These are phyloP conservation scores for Augochlorella aurata DNA, from an alignment of 2,888 invertebrate species.

Conservation along the genomic window DNA sequence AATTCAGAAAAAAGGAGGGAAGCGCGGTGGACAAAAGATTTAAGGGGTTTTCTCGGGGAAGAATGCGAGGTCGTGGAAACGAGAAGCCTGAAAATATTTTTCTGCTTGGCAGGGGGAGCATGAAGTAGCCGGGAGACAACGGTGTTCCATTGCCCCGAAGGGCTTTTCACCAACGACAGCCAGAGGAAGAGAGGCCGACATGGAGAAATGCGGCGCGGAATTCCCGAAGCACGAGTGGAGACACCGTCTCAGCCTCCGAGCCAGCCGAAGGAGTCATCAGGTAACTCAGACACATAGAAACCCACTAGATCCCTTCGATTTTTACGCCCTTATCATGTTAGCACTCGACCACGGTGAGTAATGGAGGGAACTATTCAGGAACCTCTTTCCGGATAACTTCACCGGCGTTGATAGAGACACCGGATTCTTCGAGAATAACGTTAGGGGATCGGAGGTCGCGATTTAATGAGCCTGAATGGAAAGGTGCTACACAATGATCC, in stretches of 20 bases:
- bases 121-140: slow-evolving; percentile 62
- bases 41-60: neutral
- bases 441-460: neutral
- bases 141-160: slow-evolving; percentile 46
- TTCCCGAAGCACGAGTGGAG: slow-evolving; percentile 88
- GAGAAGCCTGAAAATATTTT: slow-evolving; percentile 18
- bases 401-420: neutral
- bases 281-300: slow-evolving; percentile 74
- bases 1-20: neutral
- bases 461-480: too few species aligned
- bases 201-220: slow-evolving; percentile 85
- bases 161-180: slow-evolving; percentile 43
- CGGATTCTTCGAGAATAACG: neutral
- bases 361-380: neutral
- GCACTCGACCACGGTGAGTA: neutral
- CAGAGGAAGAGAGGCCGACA: slow-evolving; percentile 43
- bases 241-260: slow-evolving; percentile 88
- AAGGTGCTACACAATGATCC: too few species aligned
- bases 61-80: neutral
- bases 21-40: neutral
- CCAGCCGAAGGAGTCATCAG: slow-evolving; percentile 86
- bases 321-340: slow-evolving; percentile 9
- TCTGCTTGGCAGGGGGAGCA: slow-evolving; percentile 60
- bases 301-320: neutral
- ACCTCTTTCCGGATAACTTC: neutral